Conservation (phyloP, 2,888 invertebrate species). For the Erynnis tages region DNA sequence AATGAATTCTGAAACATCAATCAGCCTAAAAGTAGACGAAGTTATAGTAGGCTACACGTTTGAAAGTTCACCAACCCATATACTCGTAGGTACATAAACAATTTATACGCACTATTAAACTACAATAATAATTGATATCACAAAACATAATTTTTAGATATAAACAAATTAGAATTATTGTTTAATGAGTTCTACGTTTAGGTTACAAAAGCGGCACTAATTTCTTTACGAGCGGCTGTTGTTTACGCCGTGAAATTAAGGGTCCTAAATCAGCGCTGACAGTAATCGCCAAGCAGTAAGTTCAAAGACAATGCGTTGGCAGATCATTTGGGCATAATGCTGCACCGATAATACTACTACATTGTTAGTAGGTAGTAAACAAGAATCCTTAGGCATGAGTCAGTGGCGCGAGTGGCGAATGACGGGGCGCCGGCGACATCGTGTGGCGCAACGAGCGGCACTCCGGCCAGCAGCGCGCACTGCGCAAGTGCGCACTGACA, state of each 20-base stretch:
- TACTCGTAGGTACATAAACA: no score
- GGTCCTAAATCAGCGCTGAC: slow-evolving; percentile 63
- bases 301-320: slow-evolving; percentile 78
- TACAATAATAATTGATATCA: no score
- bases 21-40: no score
- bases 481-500: slow-evolving; percentile 16
- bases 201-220: slow-evolving; percentile 21
- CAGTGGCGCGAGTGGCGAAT: slow-evolving; percentile 52
- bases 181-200: no score
- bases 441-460: slow-evolving; percentile 41
- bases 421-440: slow-evolving; percentile 44
- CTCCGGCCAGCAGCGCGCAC: slow-evolving; percentile 31
- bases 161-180: no score
- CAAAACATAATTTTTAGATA: no score
- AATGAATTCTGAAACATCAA: no score
- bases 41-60: no score
- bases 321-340: slow-evolving; percentile 74
- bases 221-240: slow-evolving; percentile 31
- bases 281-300: slow-evolving; percentile 69
- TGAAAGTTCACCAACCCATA: no score
- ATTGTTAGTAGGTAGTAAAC: slow-evolving; percentile 50
- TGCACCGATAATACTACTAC: slow-evolving; percentile 55
- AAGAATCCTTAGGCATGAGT: slow-evolving; percentile 73
- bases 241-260: slow-evolving; percentile 45
- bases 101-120: no score